Evolutionary conservation across 1,140 invertebrate species (phyloP).

Genomic region (Tenebrio molitor): DNA sequence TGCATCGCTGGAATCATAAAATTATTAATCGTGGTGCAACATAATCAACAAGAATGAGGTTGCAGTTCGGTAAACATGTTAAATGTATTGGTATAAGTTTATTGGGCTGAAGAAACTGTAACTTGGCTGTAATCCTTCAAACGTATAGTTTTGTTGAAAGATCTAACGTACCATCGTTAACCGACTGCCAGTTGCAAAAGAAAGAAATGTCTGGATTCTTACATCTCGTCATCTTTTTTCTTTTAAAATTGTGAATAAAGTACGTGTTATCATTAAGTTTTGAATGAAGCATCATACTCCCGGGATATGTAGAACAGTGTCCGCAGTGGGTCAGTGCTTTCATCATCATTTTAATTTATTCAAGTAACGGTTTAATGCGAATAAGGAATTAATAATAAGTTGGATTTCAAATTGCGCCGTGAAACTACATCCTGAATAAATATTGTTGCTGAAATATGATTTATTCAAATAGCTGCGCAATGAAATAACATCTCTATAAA

Average conservation of each 20-base stretch:
- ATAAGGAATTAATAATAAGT: slow-evolving; percentile 25
- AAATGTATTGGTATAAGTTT: too few species aligned
- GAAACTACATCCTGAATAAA: slow-evolving; percentile 35
- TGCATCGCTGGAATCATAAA: too few species aligned
- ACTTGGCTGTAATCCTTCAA: too few species aligned
- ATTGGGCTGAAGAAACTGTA: too few species aligned
- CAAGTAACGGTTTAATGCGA: slow-evolving; percentile 23
- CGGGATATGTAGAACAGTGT: background rate
- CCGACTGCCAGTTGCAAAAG: too few species aligned
- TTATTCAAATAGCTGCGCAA: slow-evolving; percentile 12
- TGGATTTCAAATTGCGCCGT: slow-evolving; percentile 7
- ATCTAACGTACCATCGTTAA: too few species aligned
- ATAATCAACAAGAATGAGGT: too few species aligned
- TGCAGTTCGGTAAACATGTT: too few species aligned
- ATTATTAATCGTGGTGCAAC: too few species aligned
- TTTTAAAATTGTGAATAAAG: slow-evolving; percentile 4
- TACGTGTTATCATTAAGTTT: slow-evolving; percentile 19
- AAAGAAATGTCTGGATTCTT: too few species aligned
- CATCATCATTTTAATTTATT: slow-evolving; percentile 31
- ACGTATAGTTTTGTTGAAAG: too few species aligned
- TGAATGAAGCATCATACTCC: slow-evolving; percentile 12
- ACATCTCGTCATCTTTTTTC: background rate
- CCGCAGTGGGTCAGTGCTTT: slow-evolving; percentile 4
- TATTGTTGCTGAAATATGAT: slow-evolving; percentile 13
- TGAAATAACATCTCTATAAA: background rate